phyloP scores from a whole-genome alignment of 2,113 vertebrate genomes.

The Pampusana beccarii region DNA sequence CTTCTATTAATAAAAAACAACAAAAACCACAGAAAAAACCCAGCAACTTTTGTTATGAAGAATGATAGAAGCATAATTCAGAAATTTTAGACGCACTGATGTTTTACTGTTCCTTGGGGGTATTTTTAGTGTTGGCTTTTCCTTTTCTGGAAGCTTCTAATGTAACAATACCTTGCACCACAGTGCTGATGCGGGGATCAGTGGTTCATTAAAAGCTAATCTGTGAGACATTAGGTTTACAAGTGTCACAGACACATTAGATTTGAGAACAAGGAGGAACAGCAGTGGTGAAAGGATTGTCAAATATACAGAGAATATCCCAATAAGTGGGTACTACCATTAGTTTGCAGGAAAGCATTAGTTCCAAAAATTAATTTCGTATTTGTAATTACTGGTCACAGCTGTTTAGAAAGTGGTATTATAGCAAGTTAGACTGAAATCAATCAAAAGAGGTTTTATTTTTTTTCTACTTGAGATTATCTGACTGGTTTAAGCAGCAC shows the following conservation, averaged over 20 bases:
- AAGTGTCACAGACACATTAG: slow-evolving; percentile 14
- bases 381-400: neutral
- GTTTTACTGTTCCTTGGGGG: neutral
- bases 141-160: slow-evolving; percentile 47
- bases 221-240: neutral
- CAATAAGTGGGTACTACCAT: neutral
- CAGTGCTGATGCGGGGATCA: slow-evolving; percentile 34
- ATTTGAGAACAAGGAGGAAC: slow-evolving; percentile 24
- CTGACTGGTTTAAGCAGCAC: neutral
- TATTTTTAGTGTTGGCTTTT: slow-evolving; percentile 53
- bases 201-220: slow-evolving; percentile 48
- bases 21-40: too few relatives aligned
- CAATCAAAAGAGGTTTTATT: neutral
- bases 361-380: slow-evolving; percentile 38
- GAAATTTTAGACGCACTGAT: neutral
- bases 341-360: slow-evolving; percentile 54
- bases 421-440: slow-evolving; percentile 9
- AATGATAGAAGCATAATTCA: neutral
- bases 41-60: neutral
- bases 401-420: neutral
- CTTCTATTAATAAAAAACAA: neutral
- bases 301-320: slow-evolving; percentile 36
- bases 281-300: slow-evolving; percentile 18
- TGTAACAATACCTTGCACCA: slow-evolving; percentile 24
- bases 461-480: slow-evolving; percentile 14